Conservation (phyloP, 2,797 vertebrate genomes). For the Crax fasciolata region DNA sequence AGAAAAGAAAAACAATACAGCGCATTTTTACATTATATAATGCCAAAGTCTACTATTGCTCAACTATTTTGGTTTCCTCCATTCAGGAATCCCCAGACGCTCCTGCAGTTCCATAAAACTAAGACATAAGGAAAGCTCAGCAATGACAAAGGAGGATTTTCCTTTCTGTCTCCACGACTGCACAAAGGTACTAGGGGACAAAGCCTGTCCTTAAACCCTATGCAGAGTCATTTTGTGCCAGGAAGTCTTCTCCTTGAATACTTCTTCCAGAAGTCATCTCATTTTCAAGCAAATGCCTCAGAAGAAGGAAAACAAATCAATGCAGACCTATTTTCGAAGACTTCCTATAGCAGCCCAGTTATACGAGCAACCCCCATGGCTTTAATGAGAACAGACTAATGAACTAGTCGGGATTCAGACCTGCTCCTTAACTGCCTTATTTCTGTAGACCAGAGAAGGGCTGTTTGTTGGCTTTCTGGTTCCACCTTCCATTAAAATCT, state of each 20-base stretch:
- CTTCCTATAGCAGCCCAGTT: background rate
- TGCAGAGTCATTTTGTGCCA: background rate
- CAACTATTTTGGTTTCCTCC: background rate
- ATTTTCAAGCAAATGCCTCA: background rate
- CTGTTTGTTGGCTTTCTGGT: background rate
- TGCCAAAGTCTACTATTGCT: accelerated
- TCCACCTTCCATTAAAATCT: slow-evolving; percentile 22
- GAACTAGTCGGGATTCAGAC: background rate
- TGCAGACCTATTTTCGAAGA: background rate
- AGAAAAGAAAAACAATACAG: background rate
- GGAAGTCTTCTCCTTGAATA: background rate
- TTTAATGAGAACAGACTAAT: background rate
- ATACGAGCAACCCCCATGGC: background rate
- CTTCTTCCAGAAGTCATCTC: background rate
- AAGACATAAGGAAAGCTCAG: background rate
- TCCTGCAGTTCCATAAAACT: background rate
- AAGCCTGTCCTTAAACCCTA: background rate
- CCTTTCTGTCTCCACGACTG: background rate
- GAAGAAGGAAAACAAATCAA: background rate
- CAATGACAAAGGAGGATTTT: background rate
- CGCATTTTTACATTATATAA: background rate
- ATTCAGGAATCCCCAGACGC: background rate
- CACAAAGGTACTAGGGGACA: background rate
- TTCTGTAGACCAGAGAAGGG: background rate
- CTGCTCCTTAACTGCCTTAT: background rate